Conservation (phyloP, 1,140 invertebrate species). For the Pseudomyrmex sp. region DNA sequence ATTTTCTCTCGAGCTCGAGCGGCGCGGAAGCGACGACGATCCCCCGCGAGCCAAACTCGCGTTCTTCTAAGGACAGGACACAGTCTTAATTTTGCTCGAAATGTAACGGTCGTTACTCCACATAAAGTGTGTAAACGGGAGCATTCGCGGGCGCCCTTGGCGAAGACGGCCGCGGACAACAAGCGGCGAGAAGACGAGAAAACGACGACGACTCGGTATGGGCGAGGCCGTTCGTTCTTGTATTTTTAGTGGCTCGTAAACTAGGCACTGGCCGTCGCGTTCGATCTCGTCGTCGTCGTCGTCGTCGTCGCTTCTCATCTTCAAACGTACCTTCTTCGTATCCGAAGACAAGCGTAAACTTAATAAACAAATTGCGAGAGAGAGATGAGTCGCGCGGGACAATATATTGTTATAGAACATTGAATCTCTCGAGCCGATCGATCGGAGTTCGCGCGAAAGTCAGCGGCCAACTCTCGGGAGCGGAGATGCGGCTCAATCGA, state of each 20-base stretch:
- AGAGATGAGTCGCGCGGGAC: too few relatives aligned
- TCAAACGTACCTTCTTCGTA: background rate
- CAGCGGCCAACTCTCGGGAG: background rate
- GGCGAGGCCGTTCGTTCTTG: conserved; percentile 70
- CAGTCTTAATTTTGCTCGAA: conserved; percentile 6
- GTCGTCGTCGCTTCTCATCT: conserved; percentile 54
- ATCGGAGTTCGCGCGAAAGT: background rate
- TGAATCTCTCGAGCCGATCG: background rate
- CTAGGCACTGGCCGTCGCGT: conserved; percentile 72
- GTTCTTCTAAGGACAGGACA: background rate
- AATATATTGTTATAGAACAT: too few relatives aligned
- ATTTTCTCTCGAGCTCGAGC: background rate
- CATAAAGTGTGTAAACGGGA: conserved; percentile 46
- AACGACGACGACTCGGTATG: conserved; percentile 48
- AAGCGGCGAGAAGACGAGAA: conserved; percentile 41
- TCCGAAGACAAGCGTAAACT: background rate
- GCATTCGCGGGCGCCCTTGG: conserved; percentile 42
- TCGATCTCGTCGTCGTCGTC: conserved; percentile 66
- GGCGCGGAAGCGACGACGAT: background rate
- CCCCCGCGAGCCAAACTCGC: background rate
- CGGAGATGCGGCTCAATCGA: background rate
- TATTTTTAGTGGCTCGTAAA: conserved; percentile 75
- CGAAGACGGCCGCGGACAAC: background rate
- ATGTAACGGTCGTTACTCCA: conserved; percentile 33
- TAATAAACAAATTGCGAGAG: too few relatives aligned